Base-by-base conservation (phyloP, 2,113 vertebrate genomes). In the Alethe diademata region DNA sequence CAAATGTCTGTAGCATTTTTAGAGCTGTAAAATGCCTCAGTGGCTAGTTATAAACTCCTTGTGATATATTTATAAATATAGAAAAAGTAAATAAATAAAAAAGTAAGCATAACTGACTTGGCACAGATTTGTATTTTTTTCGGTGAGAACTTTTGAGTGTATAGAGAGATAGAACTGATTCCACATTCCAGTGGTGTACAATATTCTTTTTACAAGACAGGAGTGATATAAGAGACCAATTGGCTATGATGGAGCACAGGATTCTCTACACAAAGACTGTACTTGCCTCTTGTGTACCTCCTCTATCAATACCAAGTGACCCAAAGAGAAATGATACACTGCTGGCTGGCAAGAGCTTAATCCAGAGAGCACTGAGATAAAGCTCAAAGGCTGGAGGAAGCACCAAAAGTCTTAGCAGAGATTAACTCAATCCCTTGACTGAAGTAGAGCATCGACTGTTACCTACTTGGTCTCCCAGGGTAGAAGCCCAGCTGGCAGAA, bases 401-500 rank as follows among this genome's bases (percentile, higher is more conserved):
- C 67, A 95, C 93, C 85, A 74, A 66, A 95, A 79, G 67, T 45
- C 82, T 96, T 96, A 96, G 82, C 78, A 93, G 78, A 93, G 96
- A 96, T 97, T 96, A 96, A 69, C 88, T 88, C 92, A 97, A 96
- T 97, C 96, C 74, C 36, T 86, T 60, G 56, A 62, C 93, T 83
- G 58, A 97, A 95, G 92, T 80, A 92, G 85, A 95, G 64, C 87
- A 91, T 56, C 64, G 53, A 11, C 70, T 89, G 8, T 82, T 87
- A 74, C 92, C 73, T 73, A 36, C 31, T 62, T 38, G 72, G 15
- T 36, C 51, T 80, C 54, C 56, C 6, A 1, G 45, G 62, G 62
- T 18, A 73, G 78, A 60, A 90, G 56, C 79, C 78, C n/a, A 5
- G 47, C 13, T 54, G 51, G 65, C 66, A 88, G 66, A 48, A 62